Evolutionary conservation across 1,140 invertebrate species (phyloP).

Genomic region (Battus philenor): DNA sequence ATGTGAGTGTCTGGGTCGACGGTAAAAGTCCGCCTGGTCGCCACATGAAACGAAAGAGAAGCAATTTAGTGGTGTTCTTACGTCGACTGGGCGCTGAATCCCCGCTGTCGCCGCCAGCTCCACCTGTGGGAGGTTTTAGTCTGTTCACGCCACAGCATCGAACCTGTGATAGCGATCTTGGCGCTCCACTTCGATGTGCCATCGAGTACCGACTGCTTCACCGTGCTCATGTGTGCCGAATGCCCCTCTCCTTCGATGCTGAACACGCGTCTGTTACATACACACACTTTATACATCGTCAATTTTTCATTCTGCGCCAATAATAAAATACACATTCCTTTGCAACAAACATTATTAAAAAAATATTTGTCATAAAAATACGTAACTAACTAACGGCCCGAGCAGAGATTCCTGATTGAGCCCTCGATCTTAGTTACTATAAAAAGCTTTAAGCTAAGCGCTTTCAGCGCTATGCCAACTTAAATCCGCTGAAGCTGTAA

Average conservation of each 20-base stretch:
- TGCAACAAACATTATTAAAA: not conserved
- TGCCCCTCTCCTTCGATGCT: conserved; percentile 96
- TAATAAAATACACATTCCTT: not conserved
- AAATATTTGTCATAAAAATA: too few relatives aligned
- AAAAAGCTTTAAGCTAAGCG: too few relatives aligned
- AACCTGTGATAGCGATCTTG: conserved; percentile 99
- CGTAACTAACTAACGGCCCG: too few relatives aligned
- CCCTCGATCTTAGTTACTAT: too few relatives aligned
- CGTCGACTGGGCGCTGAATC: conserved; percentile 20
- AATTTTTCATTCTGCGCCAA: conserved; percentile 20
- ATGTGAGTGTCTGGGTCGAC: conserved; percentile 99
- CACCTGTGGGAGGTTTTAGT: conserved; percentile 12
- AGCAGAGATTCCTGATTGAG: too few relatives aligned
- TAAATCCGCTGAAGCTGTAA: too few relatives aligned
- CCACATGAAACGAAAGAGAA: conserved; percentile 76
- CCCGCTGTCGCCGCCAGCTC: conserved; percentile 14
- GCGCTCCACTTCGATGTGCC: conserved; percentile 99
- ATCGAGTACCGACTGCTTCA: conserved; percentile 99
- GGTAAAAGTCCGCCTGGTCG: conserved; percentile 93
- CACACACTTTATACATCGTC: conserved; percentile 54
- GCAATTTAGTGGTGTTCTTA: conserved; percentile 46
- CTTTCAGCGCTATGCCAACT: too few relatives aligned
- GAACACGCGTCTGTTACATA: conserved; percentile 91
- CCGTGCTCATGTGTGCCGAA: conserved; percentile 96
- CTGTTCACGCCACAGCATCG: conserved; percentile 76